Base-by-base conservation (phyloP, 1,140 invertebrate genomes). In the Mamestra configurata region DNA sequence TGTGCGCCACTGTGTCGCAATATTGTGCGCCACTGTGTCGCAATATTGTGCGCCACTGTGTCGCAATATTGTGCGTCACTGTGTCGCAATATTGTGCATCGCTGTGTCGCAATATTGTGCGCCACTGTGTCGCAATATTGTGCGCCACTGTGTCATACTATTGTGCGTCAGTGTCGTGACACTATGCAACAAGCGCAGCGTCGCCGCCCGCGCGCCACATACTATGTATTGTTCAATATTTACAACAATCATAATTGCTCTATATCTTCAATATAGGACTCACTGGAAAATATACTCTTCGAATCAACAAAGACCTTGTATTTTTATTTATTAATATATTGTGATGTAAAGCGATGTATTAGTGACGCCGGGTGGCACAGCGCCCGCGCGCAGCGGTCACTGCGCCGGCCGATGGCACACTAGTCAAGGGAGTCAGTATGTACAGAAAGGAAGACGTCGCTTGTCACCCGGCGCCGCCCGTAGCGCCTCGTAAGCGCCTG, bases 181-280 rank as follows among this genome's bases (percentile, higher is more conserved):
- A 7, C 31, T 4, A 7, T 35, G 7, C 31, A 7, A 35, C n/a
- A 7, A 7, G 10, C 37, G 8, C 37, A 40, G 73, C 3, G 61
- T 7, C 8, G 22, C 53, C 35, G 55, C 70, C 31, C 75, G 46
- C 79, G 57, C 64, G 31, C 49, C 81, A 22, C 57, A n/a, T 51
- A 57, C 46, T 77, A 79, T 82, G 79, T 59, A 78, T 77, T 79
- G 71, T 68, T 84, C 61, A 86, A 89, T 92, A 90, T 92, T 87
- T 90, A 90, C 87, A 89, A 89, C 86, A 82, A 85, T 88, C 82
- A 64, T 88, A 86, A 85, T 88, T 87, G 84, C 82, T 84, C 86
- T 83, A 40, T 66, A 66, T 43, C 61, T 40, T 66, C 35, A 85
- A 85, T 82, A 77, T 82, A 71, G 68, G 76, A 79, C 66, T 81